Evolutionary conservation across 2,113 vertebrate species (phyloP), one percentile per base, ranked within the genome.

Genomic region (Anarrhichthys ocellatus): DNA sequence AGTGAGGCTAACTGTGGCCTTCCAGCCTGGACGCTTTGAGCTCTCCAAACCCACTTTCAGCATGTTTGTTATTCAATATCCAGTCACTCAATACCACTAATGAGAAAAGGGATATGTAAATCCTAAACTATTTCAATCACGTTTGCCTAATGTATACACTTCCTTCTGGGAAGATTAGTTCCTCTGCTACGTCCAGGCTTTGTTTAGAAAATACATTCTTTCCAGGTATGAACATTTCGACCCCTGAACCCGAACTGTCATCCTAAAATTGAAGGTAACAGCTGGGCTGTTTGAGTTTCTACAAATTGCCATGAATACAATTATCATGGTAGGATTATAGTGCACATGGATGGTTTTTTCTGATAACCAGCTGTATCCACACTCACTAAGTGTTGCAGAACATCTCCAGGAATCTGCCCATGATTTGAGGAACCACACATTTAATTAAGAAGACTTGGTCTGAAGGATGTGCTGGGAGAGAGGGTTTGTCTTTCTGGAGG

Each of bases 1-100:
- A 92, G 81, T 0, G 68, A 92, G 87, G 85, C 71, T 80, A 64
- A 91, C 66, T 86, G 81, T 69, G 79, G 36, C 66, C 69, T 15
- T 80, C 40, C 27, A 63, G 50, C 20, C 80, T 56, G 32, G 76
- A 84, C 13, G 29, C 87, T 88, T 83, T 89, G 87, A 84, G 85
- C 78, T 89, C 82, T 85, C 83, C 86, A 87, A 91, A 88, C 73
- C 74, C 73, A 89, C 86, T 90, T 78, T 87, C 54, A 83, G 20
- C 64, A 42, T 93, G 87, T 93, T 92, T 90, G 89, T 92, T 90
- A 93, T 90, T 92, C 82, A 91, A 88, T 88, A 92, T 91, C 80
- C 88, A 90, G 68, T 92, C 89, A 69, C 71, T 86, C 90, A 89
- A 63, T 83, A 79, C 73, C 83, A 86, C 81, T 89, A 88, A 94